A percentile compares a stretch with the other conserved stretches of the same genome.
These are phyloP conservation scores for Microplitis manilae DNA, from an alignment of 2,888 invertebrate genomes.

Conservation along the genomic window DNA sequence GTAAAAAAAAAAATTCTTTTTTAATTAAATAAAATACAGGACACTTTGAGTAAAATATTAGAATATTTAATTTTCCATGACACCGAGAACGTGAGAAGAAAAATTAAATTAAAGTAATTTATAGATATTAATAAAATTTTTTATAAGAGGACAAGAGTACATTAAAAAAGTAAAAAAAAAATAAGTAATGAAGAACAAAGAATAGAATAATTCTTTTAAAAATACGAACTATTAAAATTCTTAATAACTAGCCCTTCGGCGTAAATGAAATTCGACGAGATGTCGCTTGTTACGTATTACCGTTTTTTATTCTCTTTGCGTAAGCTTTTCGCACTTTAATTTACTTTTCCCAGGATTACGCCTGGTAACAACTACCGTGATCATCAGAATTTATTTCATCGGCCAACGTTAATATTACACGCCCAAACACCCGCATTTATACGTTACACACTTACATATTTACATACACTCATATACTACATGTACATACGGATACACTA, in stretches of 20 bases:
- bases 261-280: not conserved
- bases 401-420: not conserved
- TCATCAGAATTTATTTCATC: slow-evolving; percentile 1
- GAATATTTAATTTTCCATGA: not conserved
- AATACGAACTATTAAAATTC: not conserved
- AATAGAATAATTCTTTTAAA: not conserved
- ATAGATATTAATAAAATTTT: not conserved
- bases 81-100: not conserved
- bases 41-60: not conserved
- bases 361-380: not conserved
- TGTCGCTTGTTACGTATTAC: not conserved
- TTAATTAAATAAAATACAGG: not conserved
- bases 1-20: not conserved
- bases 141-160: not conserved
- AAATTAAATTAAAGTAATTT: not conserved
- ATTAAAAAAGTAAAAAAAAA: not conserved
- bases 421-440: not conserved
- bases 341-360: not conserved
- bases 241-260: not conserved
- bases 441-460: not conserved
- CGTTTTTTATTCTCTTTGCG: not conserved
- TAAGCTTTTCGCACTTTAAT: not conserved
- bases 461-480: not conserved
- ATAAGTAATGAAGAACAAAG: not conserved
- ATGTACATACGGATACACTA: not conserved